Evolutionary conservation across 2,888 invertebrate species (phyloP), one percentile per base, ranked within the genome.

Genomic region (Acronicta leporina): DNA sequence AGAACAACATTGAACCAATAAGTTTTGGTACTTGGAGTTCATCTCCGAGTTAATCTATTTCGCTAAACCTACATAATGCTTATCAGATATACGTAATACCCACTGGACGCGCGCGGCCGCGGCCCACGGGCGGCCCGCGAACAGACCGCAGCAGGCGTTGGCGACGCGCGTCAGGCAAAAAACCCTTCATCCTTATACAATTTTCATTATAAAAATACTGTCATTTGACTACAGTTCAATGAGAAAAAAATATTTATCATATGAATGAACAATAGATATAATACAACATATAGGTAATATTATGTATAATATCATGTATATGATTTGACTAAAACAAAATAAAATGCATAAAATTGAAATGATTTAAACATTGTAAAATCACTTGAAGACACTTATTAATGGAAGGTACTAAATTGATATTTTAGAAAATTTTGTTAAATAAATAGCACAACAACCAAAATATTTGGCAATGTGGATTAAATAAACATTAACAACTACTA

Each of bases 31-130:
- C 94, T 86, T 89, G 92, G 91, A 90, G 92, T 85, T 79, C 79
- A 80, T 84, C 92, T 92, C 92, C 90, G 88, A 90, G 92, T 92
- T 91, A 92, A 89, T 86, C 90, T 94, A 94, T 93, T 92, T 91
- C 84, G 90, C 92, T 94, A 94, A 94, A 94, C 94, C 94, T 95
- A 95, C 94, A 94, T 94, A 95, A 95, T 94, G 94, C 94, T 94
- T 95, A 94, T 92, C 88, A 92, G 90, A 89, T 93, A 94, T 90
- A 92, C 89, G 87, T 91, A 92, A 91, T 89, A 92, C 90, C 83
- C 84, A 73, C 77, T 63, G 75, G 83, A 69, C 80, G 75, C 75
- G 80, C 72, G 71, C 65, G 55, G 64, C 70, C 66, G 48, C 56
- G 46, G 63, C 71, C 69, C 63, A 49, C 50, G 25, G 54, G 63